Evolutionary conservation across 2,888 invertebrate genomes (phyloP).

Genomic region (Lepidochrysops patricia): DNA sequence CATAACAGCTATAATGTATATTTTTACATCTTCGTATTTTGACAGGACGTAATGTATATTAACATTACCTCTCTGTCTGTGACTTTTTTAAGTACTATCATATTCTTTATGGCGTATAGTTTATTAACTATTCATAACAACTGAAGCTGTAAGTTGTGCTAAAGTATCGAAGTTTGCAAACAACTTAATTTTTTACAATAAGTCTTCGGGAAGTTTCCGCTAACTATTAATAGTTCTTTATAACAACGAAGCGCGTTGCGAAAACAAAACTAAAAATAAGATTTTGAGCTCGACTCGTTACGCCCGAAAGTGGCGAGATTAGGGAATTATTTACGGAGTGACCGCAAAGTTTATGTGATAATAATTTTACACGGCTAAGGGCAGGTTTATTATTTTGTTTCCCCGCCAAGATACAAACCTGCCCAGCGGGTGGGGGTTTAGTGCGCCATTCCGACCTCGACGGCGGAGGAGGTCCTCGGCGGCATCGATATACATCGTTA

Average conservation of each 20-base stretch:
- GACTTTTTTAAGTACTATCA: no score
- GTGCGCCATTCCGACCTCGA: slow-evolving; percentile 62
- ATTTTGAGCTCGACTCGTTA: neutral
- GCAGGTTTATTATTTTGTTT: slow-evolving; percentile 40
- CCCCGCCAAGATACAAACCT: slow-evolving; percentile 47
- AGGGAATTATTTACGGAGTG: slow-evolving; percentile 34
- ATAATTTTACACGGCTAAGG: slow-evolving; percentile 8
- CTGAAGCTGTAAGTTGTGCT: neutral
- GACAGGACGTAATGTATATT: no score
- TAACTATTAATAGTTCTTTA: neutral
- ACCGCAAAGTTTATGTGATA: slow-evolving; percentile 8
- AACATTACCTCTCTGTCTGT: no score
- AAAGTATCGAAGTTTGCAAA: neutral
- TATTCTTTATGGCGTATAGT: neutral
- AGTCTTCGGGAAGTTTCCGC: neutral
- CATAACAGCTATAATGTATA: no score
- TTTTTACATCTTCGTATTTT: no score
- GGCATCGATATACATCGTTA: no score
- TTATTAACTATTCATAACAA: neutral
- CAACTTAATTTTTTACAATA: neutral
- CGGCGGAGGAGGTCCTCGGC: no score
- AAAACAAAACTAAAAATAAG: neutral
- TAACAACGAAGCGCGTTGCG: neutral
- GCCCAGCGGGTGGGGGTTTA: slow-evolving; percentile 65
- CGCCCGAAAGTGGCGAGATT: neutral